Percentiles rank a stretch among this genome's conserved stretches.
Conservation (phyloP, 2,888 invertebrate genomes). For the Criorhina ranunculi region DNA sequence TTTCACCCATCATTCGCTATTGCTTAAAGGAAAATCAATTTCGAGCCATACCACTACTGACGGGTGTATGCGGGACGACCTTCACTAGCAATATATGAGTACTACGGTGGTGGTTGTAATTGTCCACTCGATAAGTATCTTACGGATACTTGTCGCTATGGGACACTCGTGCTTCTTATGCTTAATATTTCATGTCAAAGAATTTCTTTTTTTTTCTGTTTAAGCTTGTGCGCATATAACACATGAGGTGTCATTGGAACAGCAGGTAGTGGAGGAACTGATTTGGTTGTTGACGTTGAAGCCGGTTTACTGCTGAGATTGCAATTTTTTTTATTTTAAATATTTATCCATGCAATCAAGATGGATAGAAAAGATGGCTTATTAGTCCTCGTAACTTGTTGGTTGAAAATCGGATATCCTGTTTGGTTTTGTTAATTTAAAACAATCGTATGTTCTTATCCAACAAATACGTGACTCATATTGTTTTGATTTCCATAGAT, state of each 20-base stretch:
- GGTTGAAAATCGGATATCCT: conserved; percentile 19
- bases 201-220: conserved; percentile 12
- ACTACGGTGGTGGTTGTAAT: conserved; percentile 37
- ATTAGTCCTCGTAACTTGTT: conserved; percentile 2
- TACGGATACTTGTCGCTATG: conserved; percentile 49
- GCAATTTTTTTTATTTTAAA: conserved; percentile 24
- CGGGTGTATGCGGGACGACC: conserved; percentile 36
- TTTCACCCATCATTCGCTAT: conserved; percentile 48
- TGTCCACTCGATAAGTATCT: conserved; percentile 68
- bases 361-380: not conserved
- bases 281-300: conserved; percentile 32
- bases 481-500: too few relatives aligned
- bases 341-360: conserved; percentile 20
- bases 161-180: conserved; percentile 40
- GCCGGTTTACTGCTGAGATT: conserved; percentile 28
- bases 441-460: not conserved
- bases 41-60: conserved; percentile 9
- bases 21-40: conserved; percentile 65
- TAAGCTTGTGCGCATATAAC: conserved; percentile 13
- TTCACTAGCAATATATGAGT: conserved; percentile 28
- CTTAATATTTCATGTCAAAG: conserved; percentile 50
- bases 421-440: conserved; percentile 3
- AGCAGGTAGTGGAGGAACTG: conserved; percentile 23
- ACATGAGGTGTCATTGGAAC: conserved; percentile 14
- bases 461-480: too few relatives aligned